Evolutionary conservation across 2,888 invertebrate species (phyloP).

Genomic region (Erpobdella octoculata): DNA sequence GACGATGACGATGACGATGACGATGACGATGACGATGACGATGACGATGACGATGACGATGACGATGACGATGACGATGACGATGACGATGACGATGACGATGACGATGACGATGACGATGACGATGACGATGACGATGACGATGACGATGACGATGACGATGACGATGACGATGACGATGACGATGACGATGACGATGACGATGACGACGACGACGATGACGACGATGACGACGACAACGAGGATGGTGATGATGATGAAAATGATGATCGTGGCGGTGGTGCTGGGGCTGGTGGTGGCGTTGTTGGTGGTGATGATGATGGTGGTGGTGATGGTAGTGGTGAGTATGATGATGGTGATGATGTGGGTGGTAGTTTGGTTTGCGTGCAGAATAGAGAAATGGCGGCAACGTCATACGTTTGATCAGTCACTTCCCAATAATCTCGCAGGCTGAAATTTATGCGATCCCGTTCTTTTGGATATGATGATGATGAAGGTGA

Average conservation of each 20-base stretch:
- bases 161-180: neutral
- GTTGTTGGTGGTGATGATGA: neutral
- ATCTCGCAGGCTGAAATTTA: neutral
- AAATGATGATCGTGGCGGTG: neutral
- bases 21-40: neutral
- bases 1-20: too few species aligned
- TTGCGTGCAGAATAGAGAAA: too few species aligned
- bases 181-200: conserved; percentile 13
- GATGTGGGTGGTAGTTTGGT: neutral
- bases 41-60: conserved; percentile 9
- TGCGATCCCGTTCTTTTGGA: too few species aligned
- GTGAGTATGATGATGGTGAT: neutral
- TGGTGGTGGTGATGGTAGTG: neutral
- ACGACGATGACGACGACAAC: neutral
- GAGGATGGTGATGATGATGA: neutral
- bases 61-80: conserved; percentile 7
- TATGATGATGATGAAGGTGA: too few species aligned
- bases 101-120: conserved; percentile 9
- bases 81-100: conserved; percentile 5
- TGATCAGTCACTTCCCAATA: neutral
- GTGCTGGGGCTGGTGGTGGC: neutral
- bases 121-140: conserved; percentile 3
- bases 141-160: neutral
- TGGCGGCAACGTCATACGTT: neutral
- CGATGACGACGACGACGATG: neutral